Conservation (phyloP, 37 sponge, comb jelly and placozoan species). For the Tethya wilhelma region DNA sequence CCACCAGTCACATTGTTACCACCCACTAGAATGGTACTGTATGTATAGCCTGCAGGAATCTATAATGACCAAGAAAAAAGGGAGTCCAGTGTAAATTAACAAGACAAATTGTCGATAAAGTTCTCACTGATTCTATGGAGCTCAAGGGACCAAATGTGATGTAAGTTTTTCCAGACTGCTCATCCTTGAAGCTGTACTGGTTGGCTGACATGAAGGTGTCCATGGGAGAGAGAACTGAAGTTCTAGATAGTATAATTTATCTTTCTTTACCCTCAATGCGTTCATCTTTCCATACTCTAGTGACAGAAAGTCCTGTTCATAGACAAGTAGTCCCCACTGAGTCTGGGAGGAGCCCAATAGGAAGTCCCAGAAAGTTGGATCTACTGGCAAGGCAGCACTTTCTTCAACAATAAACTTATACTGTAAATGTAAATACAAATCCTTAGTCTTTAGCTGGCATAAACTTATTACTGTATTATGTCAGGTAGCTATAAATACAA, state of each 20-base stretch:
- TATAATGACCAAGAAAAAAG: constrained; percentile 12
- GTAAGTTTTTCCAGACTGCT: neutral
- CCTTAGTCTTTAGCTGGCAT: too few relatives aligned
- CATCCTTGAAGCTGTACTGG: constrained; percentile 45
- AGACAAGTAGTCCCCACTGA: constrained; percentile 68
- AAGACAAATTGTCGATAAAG: too few relatives aligned
- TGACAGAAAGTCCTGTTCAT: constrained; percentile 84
- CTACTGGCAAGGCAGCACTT: constrained; percentile 38
- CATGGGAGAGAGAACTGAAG: constrained; percentile 70
- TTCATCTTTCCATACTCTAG: neutral
- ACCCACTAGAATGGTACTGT: constrained; percentile 54
- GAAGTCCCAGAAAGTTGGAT: constrained; percentile 62
- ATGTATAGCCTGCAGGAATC: constrained; percentile 49
- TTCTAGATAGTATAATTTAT: too few relatives aligned
- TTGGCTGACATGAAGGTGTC: constrained; percentile 69
- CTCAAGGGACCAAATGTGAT: constrained; percentile 48
- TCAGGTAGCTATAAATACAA: too few relatives aligned
- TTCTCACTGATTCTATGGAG: constrained; percentile 44
- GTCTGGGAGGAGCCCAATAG: constrained; percentile 52
- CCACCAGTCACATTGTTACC: constrained; percentile 54
- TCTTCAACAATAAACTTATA: constrained; percentile 65
- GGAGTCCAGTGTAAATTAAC: too few relatives aligned
- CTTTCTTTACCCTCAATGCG: constrained; percentile 12
- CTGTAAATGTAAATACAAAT: neutral
- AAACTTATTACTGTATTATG: too few relatives aligned